Evolutionary conservation across 2,888 invertebrate genomes (phyloP).

Genomic region (Drosophila sordidula): DNA sequence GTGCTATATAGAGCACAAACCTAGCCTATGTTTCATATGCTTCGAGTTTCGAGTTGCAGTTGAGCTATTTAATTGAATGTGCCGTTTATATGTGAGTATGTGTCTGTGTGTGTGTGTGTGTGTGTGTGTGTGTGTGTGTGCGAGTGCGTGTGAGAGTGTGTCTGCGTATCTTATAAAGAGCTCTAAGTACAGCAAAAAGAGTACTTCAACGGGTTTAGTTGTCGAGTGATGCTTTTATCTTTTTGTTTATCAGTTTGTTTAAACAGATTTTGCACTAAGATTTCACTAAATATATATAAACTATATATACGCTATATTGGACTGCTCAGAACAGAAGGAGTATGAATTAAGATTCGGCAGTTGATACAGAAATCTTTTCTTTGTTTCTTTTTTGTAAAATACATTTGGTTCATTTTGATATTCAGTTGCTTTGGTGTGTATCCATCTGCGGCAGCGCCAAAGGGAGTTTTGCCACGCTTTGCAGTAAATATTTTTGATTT

Average conservation of each 20-base stretch:
- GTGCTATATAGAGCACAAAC: conserved; percentile 63
- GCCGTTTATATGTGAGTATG: not conserved
- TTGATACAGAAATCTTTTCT: conserved; percentile 83
- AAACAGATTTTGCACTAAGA: conserved; percentile 15
- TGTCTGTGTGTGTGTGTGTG: conserved; percentile 11
- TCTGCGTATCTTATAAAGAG: conserved; percentile 17
- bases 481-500: conserved; percentile 50
- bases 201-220: not conserved
- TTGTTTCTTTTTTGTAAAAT: conserved; percentile 27
- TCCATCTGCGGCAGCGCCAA: conserved; percentile 49
- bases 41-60: conserved; percentile 33
- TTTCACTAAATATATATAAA: conserved; percentile 8
- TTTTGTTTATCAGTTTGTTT: not conserved
- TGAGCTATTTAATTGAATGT: conserved; percentile 35
- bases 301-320: conserved; percentile 42
- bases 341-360: conserved; percentile 85
- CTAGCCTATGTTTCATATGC: conserved; percentile 5
- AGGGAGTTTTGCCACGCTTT: conserved; percentile 53
- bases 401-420: conserved; percentile 28
- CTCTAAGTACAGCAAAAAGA: conserved; percentile 38
- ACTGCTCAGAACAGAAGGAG: conserved; percentile 83
- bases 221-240: not conserved
- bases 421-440: conserved; percentile 57
- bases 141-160: conserved; percentile 14
- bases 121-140: conserved; percentile 24